Evolutionary conservation across 2,113 vertebrate genomes (phyloP), one percentile per base, ranked within the genome.

Genomic region (Ranitomeya variabilis): DNA sequence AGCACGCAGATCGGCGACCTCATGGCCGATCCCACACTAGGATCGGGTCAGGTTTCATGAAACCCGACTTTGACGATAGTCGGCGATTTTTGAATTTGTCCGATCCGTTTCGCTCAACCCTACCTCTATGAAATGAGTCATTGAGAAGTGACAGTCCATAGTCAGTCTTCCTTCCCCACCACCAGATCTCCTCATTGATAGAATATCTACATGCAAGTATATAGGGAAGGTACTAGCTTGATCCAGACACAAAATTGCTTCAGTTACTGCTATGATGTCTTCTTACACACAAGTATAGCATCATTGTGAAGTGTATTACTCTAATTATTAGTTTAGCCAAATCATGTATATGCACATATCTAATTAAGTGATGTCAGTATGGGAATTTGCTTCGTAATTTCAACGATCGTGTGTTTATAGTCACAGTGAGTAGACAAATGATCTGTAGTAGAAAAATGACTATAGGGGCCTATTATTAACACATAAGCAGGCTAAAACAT

Each of bases 391-490:
- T 11, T 15, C 16, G 21, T 57, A n/a, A 31, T 80, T 51, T 16
- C 37, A 45, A 21, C 21, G 7, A 66, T 51, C 19, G 19, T 62
- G 54, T 26, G 77, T 79, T 16, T n/a, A 79, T 54, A 79, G n/a
- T 80, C 16, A 66, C 18, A 78, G 31, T 31, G n/a, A 3, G 26
- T 9, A 26, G 13, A 14, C 23, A 3, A n/a, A 52, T 64, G 45
- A 66, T 19, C 60, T 83, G 60, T n/a, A 52, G 80, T 9, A 66
- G 59, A n/a, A 51, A 83, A 14, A 15, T n/a, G 37, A 51, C 57
- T 37, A 83, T 83, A 66, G 80, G 59, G 80, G 80, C 59, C 60
- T 45, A 82, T 82, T 64, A 62, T 83, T 14, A 66, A 83, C 80
- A 83, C 11, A 52, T 66, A 66, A 66, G 37, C 80, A 66, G 52